Evolutionary conservation across 2,113 vertebrate species (phyloP).

Genomic region (Saccopteryx bilineata): DNA sequence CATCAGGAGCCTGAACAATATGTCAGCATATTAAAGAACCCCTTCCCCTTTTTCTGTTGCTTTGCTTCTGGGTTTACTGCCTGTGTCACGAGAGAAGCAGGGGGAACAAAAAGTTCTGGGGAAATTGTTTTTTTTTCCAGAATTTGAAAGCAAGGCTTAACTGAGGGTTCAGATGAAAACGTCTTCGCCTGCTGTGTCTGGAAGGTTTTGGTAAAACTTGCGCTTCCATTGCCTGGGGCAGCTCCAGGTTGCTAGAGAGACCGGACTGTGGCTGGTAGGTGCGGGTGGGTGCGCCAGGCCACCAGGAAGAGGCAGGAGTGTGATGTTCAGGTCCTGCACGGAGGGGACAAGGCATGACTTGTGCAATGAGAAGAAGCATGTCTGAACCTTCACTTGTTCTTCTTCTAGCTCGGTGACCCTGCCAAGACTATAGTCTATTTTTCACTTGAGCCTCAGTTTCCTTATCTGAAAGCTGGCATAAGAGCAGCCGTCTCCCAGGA

Average conservation of each 20-base stretch:
- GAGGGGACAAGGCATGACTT: fast-evolving
- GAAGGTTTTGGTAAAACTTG: not conserved
- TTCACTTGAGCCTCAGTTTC: not conserved
- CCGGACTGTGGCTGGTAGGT: not conserved
- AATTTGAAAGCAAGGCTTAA: not conserved
- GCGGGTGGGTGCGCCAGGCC: not conserved
- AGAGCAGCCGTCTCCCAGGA: fast-evolving
- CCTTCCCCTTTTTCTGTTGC: not conserved
- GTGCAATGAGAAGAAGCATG: fast-evolving
- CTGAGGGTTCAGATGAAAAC: not conserved
- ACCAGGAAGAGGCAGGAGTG: not conserved
- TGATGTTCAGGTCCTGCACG: not conserved
- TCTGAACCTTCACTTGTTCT: not conserved
- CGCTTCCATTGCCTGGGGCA: fast-evolving
- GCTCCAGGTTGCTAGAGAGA: not conserved
- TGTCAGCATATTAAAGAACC: not conserved
- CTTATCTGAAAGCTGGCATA: not conserved
- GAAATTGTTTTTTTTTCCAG: not conserved
- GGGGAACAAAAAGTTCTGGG: not conserved
- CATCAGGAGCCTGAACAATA: not conserved
- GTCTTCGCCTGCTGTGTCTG: fast-evolving
- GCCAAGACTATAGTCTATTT: fast-evolving
- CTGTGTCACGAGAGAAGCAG: not conserved
- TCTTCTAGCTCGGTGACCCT: not conserved
- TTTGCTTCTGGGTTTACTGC: not conserved